These are phyloP conservation scores for Octopus sinensis DNA, from an alignment of 1,140 invertebrate species.

Conservation along the genomic window DNA sequence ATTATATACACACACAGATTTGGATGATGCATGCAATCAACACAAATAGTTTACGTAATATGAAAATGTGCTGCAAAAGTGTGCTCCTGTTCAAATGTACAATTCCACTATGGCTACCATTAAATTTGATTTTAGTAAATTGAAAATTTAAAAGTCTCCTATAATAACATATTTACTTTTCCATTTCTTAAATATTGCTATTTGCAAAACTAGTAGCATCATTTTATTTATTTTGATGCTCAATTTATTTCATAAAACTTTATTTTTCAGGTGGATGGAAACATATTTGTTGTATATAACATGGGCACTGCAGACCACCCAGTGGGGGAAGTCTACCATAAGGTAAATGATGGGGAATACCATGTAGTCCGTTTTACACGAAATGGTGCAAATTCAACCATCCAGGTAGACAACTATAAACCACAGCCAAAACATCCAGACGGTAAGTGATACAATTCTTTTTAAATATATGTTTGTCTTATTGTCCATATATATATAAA, in stretches of 20 bases:
- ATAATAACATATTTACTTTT: too few relatives aligned
- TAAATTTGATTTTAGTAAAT: too few relatives aligned
- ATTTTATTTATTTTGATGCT: background rate
- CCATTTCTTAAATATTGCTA: too few relatives aligned
- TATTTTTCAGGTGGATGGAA: constrained; percentile 75
- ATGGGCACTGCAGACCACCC: constrained; percentile 88
- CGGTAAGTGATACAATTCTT: constrained; percentile 34
- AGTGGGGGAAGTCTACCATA: constrained; percentile 81
- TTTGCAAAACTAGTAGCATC: background rate
- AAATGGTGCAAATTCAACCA: constrained; percentile 81
- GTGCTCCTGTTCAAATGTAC: too few relatives aligned
- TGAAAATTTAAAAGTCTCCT: too few relatives aligned
- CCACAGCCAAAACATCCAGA: constrained; percentile 40
- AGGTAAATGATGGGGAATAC: constrained; percentile 89
- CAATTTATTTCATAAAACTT: background rate
- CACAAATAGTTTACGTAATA: too few relatives aligned
- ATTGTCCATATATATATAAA: too few relatives aligned
- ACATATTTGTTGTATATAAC: constrained; percentile 89
- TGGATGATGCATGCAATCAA: too few relatives aligned
- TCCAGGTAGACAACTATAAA: constrained; percentile 84
- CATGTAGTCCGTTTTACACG: constrained; percentile 88
- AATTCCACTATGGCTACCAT: too few relatives aligned
- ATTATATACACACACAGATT: too few relatives aligned
- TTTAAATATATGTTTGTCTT: too few relatives aligned
- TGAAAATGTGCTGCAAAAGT: too few relatives aligned